phyloP scores from a whole-genome alignment of 2,888 invertebrate species.

The Dioctria linearis region DNA sequence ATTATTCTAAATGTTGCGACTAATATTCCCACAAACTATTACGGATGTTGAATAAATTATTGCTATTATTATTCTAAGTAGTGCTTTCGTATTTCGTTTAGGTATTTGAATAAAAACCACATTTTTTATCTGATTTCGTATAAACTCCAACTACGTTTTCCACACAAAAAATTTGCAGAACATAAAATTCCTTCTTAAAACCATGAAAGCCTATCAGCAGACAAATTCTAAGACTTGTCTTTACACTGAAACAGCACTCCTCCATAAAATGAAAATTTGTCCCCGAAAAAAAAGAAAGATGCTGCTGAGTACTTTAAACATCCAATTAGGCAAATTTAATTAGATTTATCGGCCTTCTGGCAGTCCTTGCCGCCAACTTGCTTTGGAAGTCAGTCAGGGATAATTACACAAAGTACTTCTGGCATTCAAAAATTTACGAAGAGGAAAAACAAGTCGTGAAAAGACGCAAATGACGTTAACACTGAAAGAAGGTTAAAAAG shows the following conservation, averaged over 20 bases:
- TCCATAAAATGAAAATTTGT: neutral
- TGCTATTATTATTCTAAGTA: too few relatives aligned
- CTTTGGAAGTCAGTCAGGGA: conserved; percentile 45
- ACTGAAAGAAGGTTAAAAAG: conserved; percentile 38
- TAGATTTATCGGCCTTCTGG: conserved; percentile 54
- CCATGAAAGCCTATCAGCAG: conserved; percentile 12
- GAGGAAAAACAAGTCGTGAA: conserved; percentile 44
- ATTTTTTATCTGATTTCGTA: too few relatives aligned
- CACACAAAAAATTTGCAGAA: neutral
- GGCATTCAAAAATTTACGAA: conserved; percentile 40
- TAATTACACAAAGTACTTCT: conserved; percentile 51
- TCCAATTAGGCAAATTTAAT: conserved; percentile 58
- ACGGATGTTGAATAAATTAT: too few relatives aligned
- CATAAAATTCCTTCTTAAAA: conserved; percentile 14
- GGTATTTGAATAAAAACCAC: too few relatives aligned
- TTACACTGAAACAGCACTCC: neutral
- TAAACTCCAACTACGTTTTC: too few relatives aligned
- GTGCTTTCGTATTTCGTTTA: too few relatives aligned
- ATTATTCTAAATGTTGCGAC: too few relatives aligned
- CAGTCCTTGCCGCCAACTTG: conserved; percentile 27
- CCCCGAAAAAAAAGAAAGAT: conserved; percentile 29
- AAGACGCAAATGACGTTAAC: conserved; percentile 54
- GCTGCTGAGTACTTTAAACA: conserved; percentile 54
- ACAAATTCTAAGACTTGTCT: neutral
- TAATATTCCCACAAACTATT: too few relatives aligned